These are phyloP conservation scores for Montipora efflorescens DNA, from an alignment of 64 coral and sea anemone genomes.

Conservation along the genomic window DNA sequence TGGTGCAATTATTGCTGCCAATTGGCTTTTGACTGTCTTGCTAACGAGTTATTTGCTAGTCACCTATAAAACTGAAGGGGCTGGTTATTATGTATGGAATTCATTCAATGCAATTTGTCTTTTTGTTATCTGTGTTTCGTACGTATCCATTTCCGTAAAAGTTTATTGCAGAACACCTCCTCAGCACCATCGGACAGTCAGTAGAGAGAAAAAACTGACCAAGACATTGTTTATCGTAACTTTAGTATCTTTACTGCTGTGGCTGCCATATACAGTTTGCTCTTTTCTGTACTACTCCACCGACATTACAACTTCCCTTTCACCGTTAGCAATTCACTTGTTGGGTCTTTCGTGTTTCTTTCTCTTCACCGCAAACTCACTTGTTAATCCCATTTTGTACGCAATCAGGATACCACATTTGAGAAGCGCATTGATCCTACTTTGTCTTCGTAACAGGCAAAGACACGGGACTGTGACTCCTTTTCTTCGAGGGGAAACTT, in stretches of 20 bases:
- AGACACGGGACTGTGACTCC: not conserved
- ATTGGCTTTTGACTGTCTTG: not conserved
- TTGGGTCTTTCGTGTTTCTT: not conserved
- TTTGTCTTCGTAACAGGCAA: not conserved
- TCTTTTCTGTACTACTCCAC: not conserved
- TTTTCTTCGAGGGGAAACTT: too few relatives aligned
- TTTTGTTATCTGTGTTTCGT: not conserved
- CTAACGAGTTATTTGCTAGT: not conserved
- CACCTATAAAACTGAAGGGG: not conserved
- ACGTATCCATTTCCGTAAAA: not conserved
- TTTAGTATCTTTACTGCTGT: not conserved
- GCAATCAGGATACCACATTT: not conserved
- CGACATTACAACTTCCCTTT: not conserved
- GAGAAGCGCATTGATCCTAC: not conserved
- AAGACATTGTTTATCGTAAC: conserved; percentile 8
- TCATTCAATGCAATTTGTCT: not conserved
- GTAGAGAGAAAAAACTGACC: conserved; percentile 27
- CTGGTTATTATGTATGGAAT: not conserved
- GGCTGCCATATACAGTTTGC: not conserved
- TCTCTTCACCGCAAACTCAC: not conserved
- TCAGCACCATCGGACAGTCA: not conserved
- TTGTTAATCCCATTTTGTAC: conserved; percentile 16
- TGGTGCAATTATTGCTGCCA: too few relatives aligned
- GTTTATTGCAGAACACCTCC: not conserved
- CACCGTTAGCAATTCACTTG: not conserved